Percentiles rank a stretch among this genome's conserved stretches.
phyloP scores from a whole-genome alignment of 2,113 vertebrate species.

The Casuarius casuarius region DNA sequence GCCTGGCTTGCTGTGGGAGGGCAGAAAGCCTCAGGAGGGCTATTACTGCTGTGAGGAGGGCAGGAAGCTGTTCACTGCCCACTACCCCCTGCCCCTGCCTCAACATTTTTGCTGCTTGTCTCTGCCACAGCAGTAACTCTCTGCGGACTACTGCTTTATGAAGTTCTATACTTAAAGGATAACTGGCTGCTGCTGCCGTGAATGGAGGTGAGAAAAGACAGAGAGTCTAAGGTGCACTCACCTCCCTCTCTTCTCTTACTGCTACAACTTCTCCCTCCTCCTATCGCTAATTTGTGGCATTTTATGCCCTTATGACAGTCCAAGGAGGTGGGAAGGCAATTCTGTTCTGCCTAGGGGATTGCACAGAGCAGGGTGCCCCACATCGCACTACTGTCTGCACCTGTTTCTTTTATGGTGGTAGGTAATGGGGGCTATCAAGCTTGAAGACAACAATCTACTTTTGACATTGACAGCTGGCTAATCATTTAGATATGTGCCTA shows the following conservation, averaged over 20 bases:
- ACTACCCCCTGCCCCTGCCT: neutral
- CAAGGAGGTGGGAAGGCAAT: neutral
- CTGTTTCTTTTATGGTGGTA: neutral
- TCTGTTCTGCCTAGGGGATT: neutral
- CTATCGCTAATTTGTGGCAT: accelerated
- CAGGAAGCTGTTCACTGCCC: neutral
- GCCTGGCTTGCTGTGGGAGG: neutral
- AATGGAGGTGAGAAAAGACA: neutral
- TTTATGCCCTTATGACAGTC: neutral
- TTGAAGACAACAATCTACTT: neutral
- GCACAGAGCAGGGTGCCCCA: neutral
- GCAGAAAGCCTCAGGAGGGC: neutral
- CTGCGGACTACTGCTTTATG: neutral
- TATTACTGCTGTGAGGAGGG: neutral
- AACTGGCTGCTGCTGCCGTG: neutral
- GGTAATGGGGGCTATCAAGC: neutral
- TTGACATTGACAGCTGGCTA: slow-evolving; percentile 11
- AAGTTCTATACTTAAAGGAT: neutral
- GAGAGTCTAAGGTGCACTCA: neutral
- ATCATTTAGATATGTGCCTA: neutral
- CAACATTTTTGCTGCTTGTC: neutral
- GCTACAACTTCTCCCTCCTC: neutral
- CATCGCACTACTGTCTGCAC: neutral
- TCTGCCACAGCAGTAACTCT: neutral
- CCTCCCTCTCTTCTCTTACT: neutral